Evolutionary conservation across 2,888 invertebrate species (phyloP).

Genomic region (Oasisia sp.): DNA sequence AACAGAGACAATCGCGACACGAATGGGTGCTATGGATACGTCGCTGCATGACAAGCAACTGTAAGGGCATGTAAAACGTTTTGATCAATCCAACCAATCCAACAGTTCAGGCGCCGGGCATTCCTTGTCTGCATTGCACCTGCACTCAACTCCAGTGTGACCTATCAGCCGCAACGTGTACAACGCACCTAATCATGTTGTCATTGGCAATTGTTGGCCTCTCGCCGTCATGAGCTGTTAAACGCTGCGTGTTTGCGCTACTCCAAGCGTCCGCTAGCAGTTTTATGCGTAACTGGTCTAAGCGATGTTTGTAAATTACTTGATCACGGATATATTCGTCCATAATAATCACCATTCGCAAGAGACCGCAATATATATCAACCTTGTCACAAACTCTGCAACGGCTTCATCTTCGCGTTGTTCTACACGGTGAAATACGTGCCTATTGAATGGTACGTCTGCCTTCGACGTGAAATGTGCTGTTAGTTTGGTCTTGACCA

Average conservation of each 20-base stretch:
- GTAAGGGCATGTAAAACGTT: too few relatives aligned
- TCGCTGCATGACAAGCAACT: too few relatives aligned
- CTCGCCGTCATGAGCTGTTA: too few relatives aligned
- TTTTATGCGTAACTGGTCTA: background rate
- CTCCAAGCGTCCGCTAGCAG: background rate
- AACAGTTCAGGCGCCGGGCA: too few relatives aligned
- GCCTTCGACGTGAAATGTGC: background rate
- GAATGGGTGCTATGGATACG: too few relatives aligned
- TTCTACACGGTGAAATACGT: background rate
- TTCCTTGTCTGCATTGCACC: too few relatives aligned
- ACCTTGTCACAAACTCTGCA: background rate
- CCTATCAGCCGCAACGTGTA: too few relatives aligned
- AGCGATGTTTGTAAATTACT: background rate
- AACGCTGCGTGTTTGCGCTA: background rate
- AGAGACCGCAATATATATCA: background rate
- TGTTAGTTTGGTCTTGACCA: background rate
- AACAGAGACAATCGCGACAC: too few relatives aligned
- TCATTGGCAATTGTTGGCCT: too few relatives aligned
- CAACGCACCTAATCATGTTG: too few relatives aligned
- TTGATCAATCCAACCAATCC: too few relatives aligned
- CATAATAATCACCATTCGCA: background rate
- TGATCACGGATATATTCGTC: background rate
- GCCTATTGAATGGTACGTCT: background rate
- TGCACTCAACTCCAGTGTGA: too few relatives aligned
- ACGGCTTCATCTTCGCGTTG: background rate